Evolutionary conservation across 2,888 invertebrate species (phyloP).

Genomic region (Andrena marginata): DNA sequence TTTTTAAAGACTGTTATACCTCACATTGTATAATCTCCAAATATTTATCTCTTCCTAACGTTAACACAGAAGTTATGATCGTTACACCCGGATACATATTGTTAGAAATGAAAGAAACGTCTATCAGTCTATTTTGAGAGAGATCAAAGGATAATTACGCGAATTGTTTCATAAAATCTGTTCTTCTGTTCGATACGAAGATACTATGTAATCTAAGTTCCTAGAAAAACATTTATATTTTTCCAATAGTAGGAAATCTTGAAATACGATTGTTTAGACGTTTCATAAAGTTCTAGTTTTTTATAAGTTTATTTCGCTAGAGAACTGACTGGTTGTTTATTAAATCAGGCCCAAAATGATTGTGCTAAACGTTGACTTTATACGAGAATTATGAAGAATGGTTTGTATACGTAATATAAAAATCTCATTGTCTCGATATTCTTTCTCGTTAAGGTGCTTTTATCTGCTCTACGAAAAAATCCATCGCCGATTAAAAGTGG

Average conservation of each 20-base stretch:
- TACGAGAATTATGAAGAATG: background rate
- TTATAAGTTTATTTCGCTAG: background rate
- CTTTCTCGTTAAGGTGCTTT: background rate
- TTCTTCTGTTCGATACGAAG: background rate
- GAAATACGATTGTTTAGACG: background rate
- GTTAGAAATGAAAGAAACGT: background rate
- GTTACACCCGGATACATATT: background rate
- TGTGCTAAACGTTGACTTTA: background rate
- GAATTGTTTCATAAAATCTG: background rate
- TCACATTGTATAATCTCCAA: background rate
- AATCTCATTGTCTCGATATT: background rate
- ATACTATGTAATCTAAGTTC: background rate
- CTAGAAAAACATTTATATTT: constrained; percentile 16
- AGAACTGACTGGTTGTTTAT: background rate
- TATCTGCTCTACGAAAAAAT: background rate
- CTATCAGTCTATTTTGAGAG: background rate
- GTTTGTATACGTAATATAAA: background rate
- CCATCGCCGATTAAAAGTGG: background rate
- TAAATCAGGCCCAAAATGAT: background rate
- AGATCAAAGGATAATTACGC: background rate
- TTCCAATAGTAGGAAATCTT: background rate
- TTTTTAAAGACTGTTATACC: constrained; percentile 1
- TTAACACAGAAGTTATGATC: background rate
- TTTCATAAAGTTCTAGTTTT: background rate
- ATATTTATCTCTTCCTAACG: constrained; percentile 1